These are phyloP conservation scores for Pseudomyrmex pallidus DNA, from an alignment of 1,140 invertebrate species.

Conservation along the genomic window DNA sequence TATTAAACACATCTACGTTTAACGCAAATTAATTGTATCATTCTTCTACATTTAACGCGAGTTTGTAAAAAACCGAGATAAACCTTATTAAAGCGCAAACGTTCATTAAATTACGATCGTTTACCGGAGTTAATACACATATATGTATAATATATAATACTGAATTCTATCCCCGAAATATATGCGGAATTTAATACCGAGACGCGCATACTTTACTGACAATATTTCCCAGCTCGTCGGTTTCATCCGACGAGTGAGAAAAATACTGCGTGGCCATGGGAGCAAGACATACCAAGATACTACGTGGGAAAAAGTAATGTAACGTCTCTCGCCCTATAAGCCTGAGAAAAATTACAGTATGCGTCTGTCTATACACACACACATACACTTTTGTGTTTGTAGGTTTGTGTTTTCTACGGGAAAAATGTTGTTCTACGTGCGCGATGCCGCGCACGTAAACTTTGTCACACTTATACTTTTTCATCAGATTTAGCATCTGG, in stretches of 20 bases:
- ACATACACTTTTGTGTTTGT: slow-evolving; percentile 2
- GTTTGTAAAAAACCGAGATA: background rate
- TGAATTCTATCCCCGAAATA: slow-evolving; percentile 13
- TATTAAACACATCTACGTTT: too few relatives aligned
- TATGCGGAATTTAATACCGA: slow-evolving; percentile 68
- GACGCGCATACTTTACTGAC: slow-evolving; percentile 53
- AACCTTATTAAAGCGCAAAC: background rate
- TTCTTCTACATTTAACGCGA: background rate
- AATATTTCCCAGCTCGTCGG: slow-evolving; percentile 29
- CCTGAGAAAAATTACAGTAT: slow-evolving; percentile 42
- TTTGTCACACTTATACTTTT: background rate
- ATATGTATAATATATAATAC: background rate
- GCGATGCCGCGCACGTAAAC: slow-evolving; percentile 3
- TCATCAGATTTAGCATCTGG: background rate
- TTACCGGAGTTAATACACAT: background rate
- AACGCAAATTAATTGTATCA: background rate
- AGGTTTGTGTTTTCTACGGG: too few relatives aligned
- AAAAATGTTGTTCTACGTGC: too few relatives aligned
- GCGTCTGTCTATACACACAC: slow-evolving; percentile 2
- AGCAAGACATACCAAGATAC: background rate
- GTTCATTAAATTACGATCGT: slow-evolving; percentile 19
- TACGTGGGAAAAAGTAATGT: background rate
- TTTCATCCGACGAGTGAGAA: slow-evolving; percentile 49
- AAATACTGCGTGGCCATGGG: background rate
- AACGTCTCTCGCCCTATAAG: background rate